A percentile compares a stretch with the other conserved stretches of the same genome.
These are phyloP conservation scores for Cantharis rustica DNA, from an alignment of 2,888 invertebrate genomes.

Conservation along the genomic window DNA sequence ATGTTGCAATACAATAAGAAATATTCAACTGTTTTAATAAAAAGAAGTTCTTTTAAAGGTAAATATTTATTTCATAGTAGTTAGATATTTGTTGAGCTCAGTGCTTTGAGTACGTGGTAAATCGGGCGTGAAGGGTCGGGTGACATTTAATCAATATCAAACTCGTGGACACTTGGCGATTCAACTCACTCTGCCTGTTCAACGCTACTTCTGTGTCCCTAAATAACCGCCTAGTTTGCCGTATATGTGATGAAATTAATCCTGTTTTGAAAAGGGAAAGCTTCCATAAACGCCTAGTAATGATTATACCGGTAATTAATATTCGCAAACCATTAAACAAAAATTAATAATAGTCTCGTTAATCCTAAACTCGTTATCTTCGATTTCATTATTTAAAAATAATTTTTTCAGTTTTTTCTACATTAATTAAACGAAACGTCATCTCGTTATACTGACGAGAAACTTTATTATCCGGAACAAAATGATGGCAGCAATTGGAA, in stretches of 20 bases:
- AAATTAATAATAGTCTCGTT: neutral
- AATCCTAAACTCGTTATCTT: neutral
- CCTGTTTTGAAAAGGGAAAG: constrained; percentile 26
- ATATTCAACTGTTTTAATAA: neutral
- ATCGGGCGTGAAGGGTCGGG: constrained; percentile 52
- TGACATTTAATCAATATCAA: constrained; percentile 54
- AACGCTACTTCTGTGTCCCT: constrained; percentile 38
- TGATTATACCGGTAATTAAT: constrained; percentile 8
- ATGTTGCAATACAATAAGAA: neutral
- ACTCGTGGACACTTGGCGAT: constrained; percentile 48
- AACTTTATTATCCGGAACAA: neutral
- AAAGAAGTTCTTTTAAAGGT: constrained; percentile 8
- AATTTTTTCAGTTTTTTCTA: neutral
- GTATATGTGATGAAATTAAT: constrained; percentile 24
- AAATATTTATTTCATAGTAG: constrained; percentile 26
- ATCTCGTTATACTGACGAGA: neutral
- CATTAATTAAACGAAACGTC: neutral
- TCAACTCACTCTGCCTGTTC: constrained; percentile 36
- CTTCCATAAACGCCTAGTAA: constrained; percentile 13
- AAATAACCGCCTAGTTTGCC: constrained; percentile 29
- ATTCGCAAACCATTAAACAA: constrained; percentile 5
- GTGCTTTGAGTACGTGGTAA: constrained; percentile 48
- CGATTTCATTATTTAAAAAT: neutral
- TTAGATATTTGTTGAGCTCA: constrained; percentile 29
- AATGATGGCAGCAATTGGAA: neutral